phyloP scores from a whole-genome alignment of 2,113 vertebrate species.

The Myiozetetes cayanensis region DNA sequence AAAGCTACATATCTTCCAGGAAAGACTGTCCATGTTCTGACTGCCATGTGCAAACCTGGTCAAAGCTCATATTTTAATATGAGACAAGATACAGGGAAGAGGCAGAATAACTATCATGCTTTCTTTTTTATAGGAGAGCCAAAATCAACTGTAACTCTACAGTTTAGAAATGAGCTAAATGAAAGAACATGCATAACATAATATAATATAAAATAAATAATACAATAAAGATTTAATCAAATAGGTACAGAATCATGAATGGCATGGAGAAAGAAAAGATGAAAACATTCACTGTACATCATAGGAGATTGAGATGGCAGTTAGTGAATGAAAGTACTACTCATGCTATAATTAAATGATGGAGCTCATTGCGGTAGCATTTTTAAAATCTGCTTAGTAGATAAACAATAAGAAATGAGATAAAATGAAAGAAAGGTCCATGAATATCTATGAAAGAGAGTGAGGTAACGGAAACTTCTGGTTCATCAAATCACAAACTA shows the following conservation, averaged over 20 bases:
- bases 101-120: not conserved
- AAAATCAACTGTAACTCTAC: not conserved
- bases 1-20: not conserved
- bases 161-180: not conserved
- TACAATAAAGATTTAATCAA: not conserved
- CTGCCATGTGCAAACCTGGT: not conserved
- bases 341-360: not conserved
- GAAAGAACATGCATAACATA: not conserved
- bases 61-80: not conserved
- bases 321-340: not conserved
- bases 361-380: not conserved
- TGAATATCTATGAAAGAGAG: not conserved
- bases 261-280: not conserved
- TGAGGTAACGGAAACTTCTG: not conserved
- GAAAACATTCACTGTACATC: not conserved
- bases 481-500: not conserved
- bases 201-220: not conserved
- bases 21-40: not conserved
- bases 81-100: not conserved
- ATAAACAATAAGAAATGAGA: not conserved
- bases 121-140: not conserved
- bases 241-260: not conserved
- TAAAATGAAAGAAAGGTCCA: not conserved
- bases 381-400: not conserved
- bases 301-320: not conserved